These are phyloP conservation scores for Narcine bancroftii DNA, from an alignment of 2,113 vertebrate species.

Conservation along the genomic window DNA sequence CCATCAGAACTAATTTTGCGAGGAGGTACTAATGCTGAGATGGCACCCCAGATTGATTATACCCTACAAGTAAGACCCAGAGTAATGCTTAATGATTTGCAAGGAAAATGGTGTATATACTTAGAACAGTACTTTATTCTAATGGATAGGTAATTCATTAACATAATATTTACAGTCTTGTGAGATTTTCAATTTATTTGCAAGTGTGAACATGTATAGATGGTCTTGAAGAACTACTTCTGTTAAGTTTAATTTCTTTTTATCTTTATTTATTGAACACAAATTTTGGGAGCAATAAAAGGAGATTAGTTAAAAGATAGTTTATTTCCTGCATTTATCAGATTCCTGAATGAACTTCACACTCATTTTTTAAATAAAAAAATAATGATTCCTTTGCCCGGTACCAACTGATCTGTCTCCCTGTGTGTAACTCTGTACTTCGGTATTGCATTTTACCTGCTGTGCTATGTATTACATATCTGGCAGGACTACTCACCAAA, in stretches of 20 bases:
- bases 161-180: neutral
- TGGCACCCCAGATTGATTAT: slow-evolving; percentile 97
- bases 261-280: neutral
- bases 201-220: neutral
- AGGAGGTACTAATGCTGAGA: slow-evolving; percentile 93
- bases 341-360: too few relatives aligned
- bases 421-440: too few relatives aligned
- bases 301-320: neutral
- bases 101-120: neutral
- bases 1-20: slow-evolving; percentile 75
- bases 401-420: too few relatives aligned
- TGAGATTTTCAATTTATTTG: neutral
- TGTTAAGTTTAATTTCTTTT: neutral
- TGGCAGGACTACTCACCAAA: too few relatives aligned
- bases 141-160: too few relatives aligned
- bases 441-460: too few relatives aligned
- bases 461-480: too few relatives aligned
- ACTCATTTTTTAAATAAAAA: too few relatives aligned
- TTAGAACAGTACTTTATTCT: neutral
- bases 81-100: slow-evolving; percentile 15
- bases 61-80: slow-evolving; percentile 63
- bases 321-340: neutral
- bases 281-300: neutral
- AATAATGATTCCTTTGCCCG: too few relatives aligned
- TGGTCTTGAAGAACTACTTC: neutral